Base-by-base conservation (phyloP, 1,140 invertebrate species). In the Odontomachus brunneus region DNA sequence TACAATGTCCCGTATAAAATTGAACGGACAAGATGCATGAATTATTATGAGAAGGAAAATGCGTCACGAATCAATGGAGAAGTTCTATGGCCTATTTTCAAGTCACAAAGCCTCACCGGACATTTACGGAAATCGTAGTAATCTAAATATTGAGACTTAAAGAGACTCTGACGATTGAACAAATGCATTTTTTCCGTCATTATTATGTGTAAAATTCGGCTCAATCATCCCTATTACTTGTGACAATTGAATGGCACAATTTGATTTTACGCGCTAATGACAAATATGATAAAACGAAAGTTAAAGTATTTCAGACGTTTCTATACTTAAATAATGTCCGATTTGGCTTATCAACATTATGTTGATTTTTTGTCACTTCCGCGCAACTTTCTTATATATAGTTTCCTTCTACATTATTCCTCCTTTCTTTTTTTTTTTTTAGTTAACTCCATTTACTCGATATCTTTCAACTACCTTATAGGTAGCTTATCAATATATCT, bases 291-390 rank as follows among this genome's bases (percentile, higher is more conserved):
- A 7, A 53, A 65, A 78, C 19, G 44, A 80, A 57, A 51, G 67
- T 29, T 11, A 33, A 78, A 7, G n/a, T 3, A 48, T 26, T 17
- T 44, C 44, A 57, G 22, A 44, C n/a, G 33, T n/a, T 38, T 71
- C 17, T 29, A 33, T n/a, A 44, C 12, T 66, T 33, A 19, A 49
- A 67, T 7, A 57, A 69, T 80, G 65, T 80, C 51, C 51, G 63
- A 57, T 80, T 59, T 22, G 48, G 49, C 65, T 71, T 71, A 15
- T 59, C 65, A 80, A 48, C 33, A 38, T 53, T 78, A 19, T n/a
- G 67, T 53, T 65, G 19, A 80, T 51, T 80, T 69, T n/a, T 80
- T 11, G 3, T 55, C 22, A 67, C 19, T 80, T 26, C 33, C 51
- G 14, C 51, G 14, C 69, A 69, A 57, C 14, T 80, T 44, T 4